Evolutionary conservation across 1,140 invertebrate species (phyloP).

Genomic region (Meloidogyne chitwoodi): DNA sequence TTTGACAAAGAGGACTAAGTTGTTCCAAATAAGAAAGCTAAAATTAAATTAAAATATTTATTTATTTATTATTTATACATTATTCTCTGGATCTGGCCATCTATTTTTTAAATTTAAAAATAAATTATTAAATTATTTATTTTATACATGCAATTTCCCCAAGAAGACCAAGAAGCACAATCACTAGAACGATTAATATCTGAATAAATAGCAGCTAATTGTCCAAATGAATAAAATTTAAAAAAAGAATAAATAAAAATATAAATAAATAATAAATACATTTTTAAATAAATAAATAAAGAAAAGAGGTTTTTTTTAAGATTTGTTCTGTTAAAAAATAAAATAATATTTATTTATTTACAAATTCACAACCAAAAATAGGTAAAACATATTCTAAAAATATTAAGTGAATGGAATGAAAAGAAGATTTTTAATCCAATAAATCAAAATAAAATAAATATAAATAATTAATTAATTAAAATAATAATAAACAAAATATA

Average conservation of each 20-base stretch:
- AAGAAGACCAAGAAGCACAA: slow-evolving; percentile 51
- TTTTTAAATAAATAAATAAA: background rate
- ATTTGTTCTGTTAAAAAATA: background rate
- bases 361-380: background rate
- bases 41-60: background rate
- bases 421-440: background rate
- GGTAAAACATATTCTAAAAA: background rate
- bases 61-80: slow-evolving; percentile 16
- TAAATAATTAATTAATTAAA: too few species aligned
- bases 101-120: too few species aligned
- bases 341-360: background rate
- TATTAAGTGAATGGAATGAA: background rate
- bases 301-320: background rate
- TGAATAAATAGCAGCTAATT: slow-evolving; percentile 59
- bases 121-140: too few species aligned
- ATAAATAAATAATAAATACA: background rate
- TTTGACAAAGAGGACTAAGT: slow-evolving; percentile 50
- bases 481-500: too few species aligned
- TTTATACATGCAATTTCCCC: slow-evolving; percentile 44
- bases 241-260: background rate
- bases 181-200: slow-evolving; percentile 41
- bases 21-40: slow-evolving; percentile 45
- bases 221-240: slow-evolving; percentile 2
- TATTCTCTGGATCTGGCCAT: slow-evolving; percentile 46
- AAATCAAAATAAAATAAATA: background rate